A percentile compares a stretch with the other conserved stretches of the same genome.
phyloP scores from a whole-genome alignment of 2,797 vertebrate species.

The Paedocypris micromegethes region DNA sequence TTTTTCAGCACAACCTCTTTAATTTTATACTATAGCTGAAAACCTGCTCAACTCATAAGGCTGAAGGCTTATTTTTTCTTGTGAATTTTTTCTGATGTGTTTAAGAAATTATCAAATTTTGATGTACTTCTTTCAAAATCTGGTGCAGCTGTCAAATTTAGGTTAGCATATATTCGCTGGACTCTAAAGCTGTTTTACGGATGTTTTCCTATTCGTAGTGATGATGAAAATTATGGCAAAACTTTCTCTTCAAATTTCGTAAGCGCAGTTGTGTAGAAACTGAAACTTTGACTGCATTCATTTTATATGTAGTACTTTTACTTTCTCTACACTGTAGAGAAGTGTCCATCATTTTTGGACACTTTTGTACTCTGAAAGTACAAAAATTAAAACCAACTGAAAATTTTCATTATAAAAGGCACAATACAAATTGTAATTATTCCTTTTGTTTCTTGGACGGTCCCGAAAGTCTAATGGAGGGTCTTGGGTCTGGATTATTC shows the following conservation, averaged over 20 bases:
- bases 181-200: not conserved
- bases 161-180: conserved; percentile 7
- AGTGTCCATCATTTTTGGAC: no score
- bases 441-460: no score
- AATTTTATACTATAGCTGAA: no score
- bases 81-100: not conserved
- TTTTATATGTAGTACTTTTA: conserved; percentile 42
- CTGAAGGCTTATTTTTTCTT: not conserved
- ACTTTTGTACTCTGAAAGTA: no score
- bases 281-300: conserved; percentile 35
- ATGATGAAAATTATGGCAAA: conserved; percentile 44
- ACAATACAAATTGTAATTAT: no score
- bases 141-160: conserved; percentile 6
- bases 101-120: not conserved
- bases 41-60: no score
- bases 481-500: no score
- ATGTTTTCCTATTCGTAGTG: conserved; percentile 38
- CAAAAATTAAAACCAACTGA: no score
- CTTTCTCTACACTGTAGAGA: conserved; percentile 35
- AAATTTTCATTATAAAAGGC: no score
- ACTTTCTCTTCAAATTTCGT: conserved; percentile 30
- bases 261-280: conserved; percentile 41
- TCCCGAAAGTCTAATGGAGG: no score
- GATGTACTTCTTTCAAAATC: conserved; percentile 8
- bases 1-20: no score